Percentiles rank a stretch among this genome's conserved stretches.
These are phyloP conservation scores for Anoncus sp. DNA, from an alignment of 2,888 invertebrate genomes.

Conservation along the genomic window DNA sequence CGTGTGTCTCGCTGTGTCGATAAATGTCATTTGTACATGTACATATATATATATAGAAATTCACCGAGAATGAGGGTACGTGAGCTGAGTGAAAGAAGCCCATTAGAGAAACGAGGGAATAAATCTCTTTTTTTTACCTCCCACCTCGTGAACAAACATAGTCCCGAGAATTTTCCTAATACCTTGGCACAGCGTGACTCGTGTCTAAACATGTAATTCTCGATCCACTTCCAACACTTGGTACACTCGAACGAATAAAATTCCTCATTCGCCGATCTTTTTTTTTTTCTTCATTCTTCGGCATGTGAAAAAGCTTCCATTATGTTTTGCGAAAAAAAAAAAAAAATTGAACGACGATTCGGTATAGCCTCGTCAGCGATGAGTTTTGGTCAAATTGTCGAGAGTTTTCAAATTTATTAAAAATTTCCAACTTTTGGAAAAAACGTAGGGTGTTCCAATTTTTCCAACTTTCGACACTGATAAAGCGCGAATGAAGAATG, in stretches of 20 bases:
- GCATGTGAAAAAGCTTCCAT: too few relatives aligned
- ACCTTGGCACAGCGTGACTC: neutral
- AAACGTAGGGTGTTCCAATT: too few relatives aligned
- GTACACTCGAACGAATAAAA: neutral
- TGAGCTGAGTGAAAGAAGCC: constrained; percentile 37
- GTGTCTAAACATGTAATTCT: constrained; percentile 27
- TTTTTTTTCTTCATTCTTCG: neutral
- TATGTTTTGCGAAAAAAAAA: too few relatives aligned
- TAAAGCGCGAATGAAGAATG: too few relatives aligned
- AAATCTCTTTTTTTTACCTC: constrained; percentile 27
- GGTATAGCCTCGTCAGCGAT: too few relatives aligned
- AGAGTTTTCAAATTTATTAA: too few relatives aligned
- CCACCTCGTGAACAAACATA: neutral
- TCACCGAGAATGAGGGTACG: constrained; percentile 2
- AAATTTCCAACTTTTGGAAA: too few relatives aligned
- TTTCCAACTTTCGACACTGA: too few relatives aligned
- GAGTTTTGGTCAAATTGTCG: too few relatives aligned
- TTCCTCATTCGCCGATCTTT: neutral
- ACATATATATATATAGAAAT: neutral
- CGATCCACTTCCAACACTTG: constrained; percentile 26
- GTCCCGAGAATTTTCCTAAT: constrained; percentile 22
- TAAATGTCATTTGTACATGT: constrained; percentile 56
- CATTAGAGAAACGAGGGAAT: constrained; percentile 31
- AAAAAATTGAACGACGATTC: too few relatives aligned
- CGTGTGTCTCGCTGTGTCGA: constrained; percentile 57